A percentile compares a stretch with the other conserved stretches of the same genome.
phyloP scores from a whole-genome alignment of 1,140 invertebrate species.

The Camponotus vicinus region DNA sequence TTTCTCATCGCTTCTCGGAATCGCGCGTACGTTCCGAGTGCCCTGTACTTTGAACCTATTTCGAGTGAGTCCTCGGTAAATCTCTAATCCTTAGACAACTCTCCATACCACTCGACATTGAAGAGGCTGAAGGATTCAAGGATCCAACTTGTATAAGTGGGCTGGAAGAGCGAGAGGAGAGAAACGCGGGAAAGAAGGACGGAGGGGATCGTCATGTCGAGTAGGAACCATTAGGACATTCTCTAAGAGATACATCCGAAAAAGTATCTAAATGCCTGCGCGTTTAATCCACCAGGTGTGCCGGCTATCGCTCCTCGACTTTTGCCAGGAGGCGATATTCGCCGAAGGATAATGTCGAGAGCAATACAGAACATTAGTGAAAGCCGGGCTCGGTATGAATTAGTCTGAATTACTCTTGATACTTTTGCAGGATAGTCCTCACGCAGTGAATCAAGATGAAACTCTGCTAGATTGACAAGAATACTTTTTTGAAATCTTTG shows the following conservation, averaged over 20 bases:
- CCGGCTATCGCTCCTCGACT: slow-evolving; percentile 22
- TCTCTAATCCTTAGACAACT: slow-evolving; percentile 77
- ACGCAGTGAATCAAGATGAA: not conserved
- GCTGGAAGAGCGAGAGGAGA: slow-evolving; percentile 46
- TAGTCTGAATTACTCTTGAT: slow-evolving; percentile 38
- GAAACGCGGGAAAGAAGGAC: slow-evolving; percentile 36
- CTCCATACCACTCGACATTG: slow-evolving; percentile 70
- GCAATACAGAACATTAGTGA: slow-evolving; percentile 55
- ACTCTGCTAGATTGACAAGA: not conserved
- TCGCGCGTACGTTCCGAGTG: slow-evolving; percentile 66
- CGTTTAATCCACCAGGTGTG: slow-evolving; percentile 55
- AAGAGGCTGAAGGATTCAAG: slow-evolving; percentile 74
- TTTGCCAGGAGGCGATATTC: slow-evolving; percentile 42
- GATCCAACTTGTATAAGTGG: slow-evolving; percentile 59
- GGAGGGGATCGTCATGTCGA: slow-evolving; percentile 59
- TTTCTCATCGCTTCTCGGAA: slow-evolving; percentile 63
- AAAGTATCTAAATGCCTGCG: slow-evolving; percentile 58
- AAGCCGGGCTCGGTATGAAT: slow-evolving; percentile 44
- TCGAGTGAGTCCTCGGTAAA: slow-evolving; percentile 69
- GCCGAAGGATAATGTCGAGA: slow-evolving; percentile 47
- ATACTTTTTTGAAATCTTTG: not conserved
- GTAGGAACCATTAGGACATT: slow-evolving; percentile 68
- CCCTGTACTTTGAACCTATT: slow-evolving; percentile 64
- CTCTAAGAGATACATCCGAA: slow-evolving; percentile 62
- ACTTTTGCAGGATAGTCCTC: not conserved